A percentile compares a stretch with the other conserved stretches of the same genome.
phyloP scores from a whole-genome alignment of 1,140 invertebrate genomes.

The Lepidurus couesii region DNA sequence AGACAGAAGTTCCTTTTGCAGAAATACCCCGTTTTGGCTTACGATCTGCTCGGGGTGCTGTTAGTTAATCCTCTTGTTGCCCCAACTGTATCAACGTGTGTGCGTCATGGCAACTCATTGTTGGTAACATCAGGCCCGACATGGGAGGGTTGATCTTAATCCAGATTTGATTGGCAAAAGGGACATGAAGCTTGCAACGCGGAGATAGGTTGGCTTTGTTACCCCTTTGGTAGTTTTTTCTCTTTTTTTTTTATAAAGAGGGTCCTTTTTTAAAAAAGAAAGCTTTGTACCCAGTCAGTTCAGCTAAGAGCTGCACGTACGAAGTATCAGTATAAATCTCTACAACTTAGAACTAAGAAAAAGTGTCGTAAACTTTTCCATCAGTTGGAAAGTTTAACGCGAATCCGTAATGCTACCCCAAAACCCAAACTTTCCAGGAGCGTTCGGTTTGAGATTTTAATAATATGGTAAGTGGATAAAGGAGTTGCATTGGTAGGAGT shows the following conservation, averaged over 20 bases:
- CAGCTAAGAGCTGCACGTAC: neutral
- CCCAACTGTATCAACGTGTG: conserved; percentile 14
- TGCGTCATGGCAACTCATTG: conserved; percentile 18
- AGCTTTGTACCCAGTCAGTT: neutral
- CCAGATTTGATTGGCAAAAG: conserved; percentile 22
- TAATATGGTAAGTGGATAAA: neutral
- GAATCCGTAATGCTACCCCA: no score
- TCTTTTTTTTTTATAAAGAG: neutral
- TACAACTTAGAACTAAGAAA: no score
- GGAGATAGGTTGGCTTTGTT: conserved; percentile 8
- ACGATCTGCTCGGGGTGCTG: neutral
- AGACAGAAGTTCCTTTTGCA: neutral
- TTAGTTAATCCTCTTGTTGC: conserved; percentile 9
- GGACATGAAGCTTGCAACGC: conserved; percentile 7
- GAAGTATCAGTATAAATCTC: no score
- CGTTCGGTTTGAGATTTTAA: neutral
- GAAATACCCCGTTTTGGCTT: neutral
- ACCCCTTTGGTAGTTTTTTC: neutral
- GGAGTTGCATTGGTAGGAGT: neutral
- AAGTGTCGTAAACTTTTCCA: no score
- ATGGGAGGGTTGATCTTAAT: conserved; percentile 22
- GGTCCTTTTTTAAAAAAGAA: neutral
- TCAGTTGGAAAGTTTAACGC: no score
- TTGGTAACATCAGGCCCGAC: conserved; percentile 12
- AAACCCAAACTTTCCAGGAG: neutral